Base-by-base conservation (phyloP, 2,113 vertebrate genomes). In the Rhinogobius similis region DNA sequence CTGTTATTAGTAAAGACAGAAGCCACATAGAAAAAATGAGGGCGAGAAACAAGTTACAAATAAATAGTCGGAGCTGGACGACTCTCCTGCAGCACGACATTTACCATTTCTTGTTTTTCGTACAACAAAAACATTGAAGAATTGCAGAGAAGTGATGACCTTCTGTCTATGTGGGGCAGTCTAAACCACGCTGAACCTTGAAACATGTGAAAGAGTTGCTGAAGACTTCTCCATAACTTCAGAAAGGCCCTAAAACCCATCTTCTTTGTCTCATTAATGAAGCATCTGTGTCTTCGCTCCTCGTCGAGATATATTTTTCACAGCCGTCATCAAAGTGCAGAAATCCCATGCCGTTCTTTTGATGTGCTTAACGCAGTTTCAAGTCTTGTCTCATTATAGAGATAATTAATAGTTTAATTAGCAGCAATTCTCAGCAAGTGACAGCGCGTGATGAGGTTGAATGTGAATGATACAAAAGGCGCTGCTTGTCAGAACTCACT, bases 361-460 rank as follows among this genome's bases (percentile, higher is more conserved):
- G 87, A 89, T 85, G 89, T 84, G 79, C 79, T 86, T 87, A 82
- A 83, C 68, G 61, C 72, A 76, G 70, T 87, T 90, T 87, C 81
- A 81, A 89, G 86, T 87, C 67, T 38, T 29, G 46, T 82, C 87
- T 88, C 82, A 90, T 91, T 90, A 90, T 84, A 77, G 79, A 88
- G 74, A 90, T 82, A 87, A 90, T 89, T 89, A 90, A 89, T 86
- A 75, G 74, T 89, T 90, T 90, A 91, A 91, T 91, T 89, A 90
- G 78, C 81, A 86, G 62, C 73, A 67, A 86, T 86, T 87, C 85
- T 78, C 73, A 58, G 58, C 76, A 76, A 83, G 82, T 83, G 72
- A 82, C 83, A 81, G 76, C 74, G 41, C 73, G 43, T 46, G 67
- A 66, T 36, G 73, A 39, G 21, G 66, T 52, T 24, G 46, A 61